Percentiles rank a stretch among this genome's conserved stretches.
These are phyloP conservation scores for Drosophila athabasca DNA, from an alignment of 1,140 invertebrate species.

Conservation along the genomic window DNA sequence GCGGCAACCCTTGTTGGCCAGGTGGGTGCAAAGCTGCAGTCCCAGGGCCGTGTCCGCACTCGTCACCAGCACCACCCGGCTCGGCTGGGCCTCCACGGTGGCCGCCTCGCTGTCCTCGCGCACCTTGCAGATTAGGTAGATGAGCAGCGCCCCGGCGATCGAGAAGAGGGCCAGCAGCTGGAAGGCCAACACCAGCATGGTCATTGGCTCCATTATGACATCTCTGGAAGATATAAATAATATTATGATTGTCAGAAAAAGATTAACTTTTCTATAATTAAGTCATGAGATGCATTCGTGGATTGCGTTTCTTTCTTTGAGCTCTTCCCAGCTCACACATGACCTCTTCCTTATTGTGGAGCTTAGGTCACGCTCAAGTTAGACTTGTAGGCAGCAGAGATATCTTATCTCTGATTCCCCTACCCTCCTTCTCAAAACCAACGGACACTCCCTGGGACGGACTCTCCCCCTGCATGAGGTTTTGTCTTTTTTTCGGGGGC, in stretches of 20 bases:
- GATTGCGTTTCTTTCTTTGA: too few species aligned
- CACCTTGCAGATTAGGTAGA: constrained; percentile 90
- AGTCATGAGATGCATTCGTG: too few species aligned
- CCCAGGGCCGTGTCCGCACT: constrained; percentile 90
- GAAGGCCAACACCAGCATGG: constrained; percentile 89
- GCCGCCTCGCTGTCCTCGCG: constrained; percentile 83
- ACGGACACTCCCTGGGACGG: neutral
- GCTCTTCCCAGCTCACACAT: too few species aligned
- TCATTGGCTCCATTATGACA: constrained; percentile 89
- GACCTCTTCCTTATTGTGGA: too few species aligned
- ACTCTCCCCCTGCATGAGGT: neutral
- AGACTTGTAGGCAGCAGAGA: too few species aligned
- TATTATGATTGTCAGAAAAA: neutral
- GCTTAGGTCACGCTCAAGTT: too few species aligned
- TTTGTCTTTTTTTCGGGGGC: constrained; percentile 10
- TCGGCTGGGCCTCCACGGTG: constrained; percentile 76
- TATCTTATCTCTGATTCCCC: too few species aligned
- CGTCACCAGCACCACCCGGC: constrained; percentile 88
- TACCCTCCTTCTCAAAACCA: neutral
- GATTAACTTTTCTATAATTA: neutral
- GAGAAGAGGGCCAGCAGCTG: constrained; percentile 91
- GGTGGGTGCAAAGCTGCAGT: constrained; percentile 86
- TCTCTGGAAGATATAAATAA: constrained; percentile 57
- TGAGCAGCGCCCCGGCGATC: constrained; percentile 89
- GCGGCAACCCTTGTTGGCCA: constrained; percentile 88